Base-by-base conservation (phyloP, 2,113 vertebrate genomes). In the Suricata suricatta region DNA sequence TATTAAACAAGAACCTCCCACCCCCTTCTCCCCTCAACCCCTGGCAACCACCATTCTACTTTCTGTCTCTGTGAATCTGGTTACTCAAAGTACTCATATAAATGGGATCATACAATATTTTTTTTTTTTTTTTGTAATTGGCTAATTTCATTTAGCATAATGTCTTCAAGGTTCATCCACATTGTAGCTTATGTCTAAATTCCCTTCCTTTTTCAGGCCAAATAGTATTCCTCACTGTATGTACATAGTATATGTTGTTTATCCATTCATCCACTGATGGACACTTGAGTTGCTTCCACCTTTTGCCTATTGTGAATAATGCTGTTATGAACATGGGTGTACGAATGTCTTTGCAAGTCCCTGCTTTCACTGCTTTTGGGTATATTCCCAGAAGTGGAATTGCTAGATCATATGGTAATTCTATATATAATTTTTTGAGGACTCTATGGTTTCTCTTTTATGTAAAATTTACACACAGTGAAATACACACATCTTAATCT, bases 401-500 rank as follows among this genome's bases (percentile, higher is more conserved):
- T 94, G 21, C 50, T 80, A 38, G 64, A 81, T 95, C 38, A 64
- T 90, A n/a, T 69, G 50, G 57, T 90, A 88, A 92, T 31, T 82
- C 72, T 92, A 50, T 57, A 47, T 93, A 96, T 96, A 97, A 47
- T 50, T 68, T 72, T 95, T 97, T 38, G 52, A 83, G 52, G 31
- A 87, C 31, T 66, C 19, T 71, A 19, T 69, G 38, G 31, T 71
- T 77, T 95, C 29, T 90, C 91, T 91, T 83, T 71, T 10, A 93
- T 71, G 23, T 64, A 44, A 90, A 92, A 83, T 76, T 92, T 95
- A 87, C 25, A 79, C 68, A 92, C 41, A 90, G 38, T 76, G 82
- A 95, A 97, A 94, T 94, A 50, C 41, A 92, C 44, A 88, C 7
- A 33, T 76, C 68, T 92, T 88, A 85, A 95, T 92, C 31, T 80